Evolutionary conservation across 1,140 invertebrate species (phyloP), one percentile per base, ranked within the genome.

Genomic region (Plodia interpunctella): DNA sequence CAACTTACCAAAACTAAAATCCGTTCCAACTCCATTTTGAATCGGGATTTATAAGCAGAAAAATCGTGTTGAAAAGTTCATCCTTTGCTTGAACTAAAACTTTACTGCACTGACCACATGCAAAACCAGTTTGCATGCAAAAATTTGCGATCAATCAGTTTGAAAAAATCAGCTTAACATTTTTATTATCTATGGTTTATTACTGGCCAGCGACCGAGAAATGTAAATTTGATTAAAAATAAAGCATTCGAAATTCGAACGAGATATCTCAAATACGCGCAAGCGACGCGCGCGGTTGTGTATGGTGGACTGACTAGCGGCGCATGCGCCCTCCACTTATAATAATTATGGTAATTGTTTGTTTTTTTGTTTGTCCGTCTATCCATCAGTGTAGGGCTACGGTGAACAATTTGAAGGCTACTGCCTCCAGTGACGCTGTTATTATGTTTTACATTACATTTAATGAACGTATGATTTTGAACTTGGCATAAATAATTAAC

Each of bases 261-360:
- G 13, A 19, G 20, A 1, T 20, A 20, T 51, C 2, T 6, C 1
- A 20, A 51, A 20, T 1, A 59, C 51, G 32, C 49, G 60, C 21
- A 50, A 62, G 63, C 63, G 56, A 64, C 62, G 67, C 64, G 65
- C 70, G 62, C 69, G 67, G 57, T 60, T 68, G 77, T 68, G 66
- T 76, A 65, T 65, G 63, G 59, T 66, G 61, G 68, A 83, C 79
- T 87, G 80, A 59, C 66, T 63, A 69, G 20, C 57, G 21, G 62
- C 63, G 68, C 65, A 62, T 66, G 70, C 75, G 76, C 71, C 76
- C 74, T 72, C 62, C 65, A 73, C 70, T 85, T 83, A 79, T 76
- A 84, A 85, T 87, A 84, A 87, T 87, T 81, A 83, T 72, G 59
- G 75, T 63, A 76, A 80, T 85, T 75, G 79, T 72, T 71, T 73